phyloP scores from a whole-genome alignment of 2,888 invertebrate species.

The Drosophila falleni region DNA sequence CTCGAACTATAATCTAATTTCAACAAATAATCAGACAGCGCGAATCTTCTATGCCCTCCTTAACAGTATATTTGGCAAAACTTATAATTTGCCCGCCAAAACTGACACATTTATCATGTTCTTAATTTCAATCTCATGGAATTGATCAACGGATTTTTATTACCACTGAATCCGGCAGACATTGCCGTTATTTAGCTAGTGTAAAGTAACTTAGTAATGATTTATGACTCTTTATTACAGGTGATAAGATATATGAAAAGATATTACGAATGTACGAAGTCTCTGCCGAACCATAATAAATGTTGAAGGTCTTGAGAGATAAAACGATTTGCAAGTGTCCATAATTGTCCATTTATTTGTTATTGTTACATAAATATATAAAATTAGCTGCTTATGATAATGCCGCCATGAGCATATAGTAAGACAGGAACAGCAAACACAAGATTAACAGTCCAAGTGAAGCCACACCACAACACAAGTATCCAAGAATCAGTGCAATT shows the following conservation, averaged over 20 bases:
- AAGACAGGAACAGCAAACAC: conserved; percentile 63
- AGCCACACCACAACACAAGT: conserved; percentile 76
- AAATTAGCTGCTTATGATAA: conserved; percentile 61
- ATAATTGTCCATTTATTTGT: conserved; percentile 16
- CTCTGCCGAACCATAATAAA: neutral
- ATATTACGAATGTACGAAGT: neutral
- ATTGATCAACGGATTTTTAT: neutral
- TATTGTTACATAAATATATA: conserved; percentile 12
- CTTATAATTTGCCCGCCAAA: conserved; percentile 3
- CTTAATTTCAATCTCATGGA: neutral
- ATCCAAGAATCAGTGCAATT: conserved; percentile 70
- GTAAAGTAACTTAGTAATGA: neutral
- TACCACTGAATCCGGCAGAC: no score
- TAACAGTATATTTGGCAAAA: neutral
- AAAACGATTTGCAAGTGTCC: conserved; percentile 3
- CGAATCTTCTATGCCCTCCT: conserved; percentile 19
- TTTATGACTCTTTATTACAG: conserved; percentile 14
- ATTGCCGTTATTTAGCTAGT: neutral
- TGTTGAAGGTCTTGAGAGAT: neutral
- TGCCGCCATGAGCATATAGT: conserved; percentile 78
- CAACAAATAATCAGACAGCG: conserved; percentile 3
- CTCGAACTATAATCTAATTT: conserved; percentile 18
- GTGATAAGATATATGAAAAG: conserved; percentile 17
- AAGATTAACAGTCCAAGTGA: conserved; percentile 77
- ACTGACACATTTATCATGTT: neutral